Evolutionary conservation across 2,113 vertebrate species (phyloP).

Genomic region (Protomyctophum bolini): DNA sequence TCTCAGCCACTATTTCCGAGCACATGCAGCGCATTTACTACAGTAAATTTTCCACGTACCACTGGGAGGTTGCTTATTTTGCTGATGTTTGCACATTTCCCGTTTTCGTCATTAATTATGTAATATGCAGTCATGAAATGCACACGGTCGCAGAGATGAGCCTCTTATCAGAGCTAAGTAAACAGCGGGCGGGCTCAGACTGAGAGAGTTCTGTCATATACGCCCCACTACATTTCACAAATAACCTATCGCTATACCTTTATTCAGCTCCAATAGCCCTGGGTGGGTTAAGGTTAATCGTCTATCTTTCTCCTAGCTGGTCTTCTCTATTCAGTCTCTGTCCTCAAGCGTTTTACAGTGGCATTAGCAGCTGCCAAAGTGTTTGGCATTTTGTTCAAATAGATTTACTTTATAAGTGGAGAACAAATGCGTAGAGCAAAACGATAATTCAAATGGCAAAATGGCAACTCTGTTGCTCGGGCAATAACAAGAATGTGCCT

Average conservation of each 20-base stretch:
- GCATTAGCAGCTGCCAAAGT: slow-evolving; percentile 64
- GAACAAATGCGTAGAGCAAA: slow-evolving; percentile 62
- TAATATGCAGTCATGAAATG: slow-evolving; percentile 24
- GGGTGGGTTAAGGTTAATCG: slow-evolving; percentile 74
- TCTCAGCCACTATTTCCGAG: slow-evolving; percentile 7
- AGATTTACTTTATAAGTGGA: slow-evolving; percentile 60
- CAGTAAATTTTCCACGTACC: slow-evolving; percentile 7
- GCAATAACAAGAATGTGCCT: slow-evolving; percentile 50
- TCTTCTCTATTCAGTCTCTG: slow-evolving; percentile 46
- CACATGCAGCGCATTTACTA: not conserved
- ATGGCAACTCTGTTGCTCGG: slow-evolving; percentile 59
- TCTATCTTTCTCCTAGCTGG: slow-evolving; percentile 47
- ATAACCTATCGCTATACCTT: slow-evolving; percentile 29
- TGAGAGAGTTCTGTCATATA: not conserved
- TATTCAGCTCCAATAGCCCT: slow-evolving; percentile 31
- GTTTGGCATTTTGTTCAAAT: slow-evolving; percentile 75
- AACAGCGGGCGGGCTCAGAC: slow-evolving; percentile 11
- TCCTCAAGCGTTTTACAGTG: slow-evolving; percentile 51
- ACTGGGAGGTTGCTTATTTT: slow-evolving; percentile 18
- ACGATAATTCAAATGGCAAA: slow-evolving; percentile 68
- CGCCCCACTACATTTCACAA: slow-evolving; percentile 28
- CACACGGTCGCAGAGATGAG: slow-evolving; percentile 22
- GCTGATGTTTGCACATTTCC: slow-evolving; percentile 23
- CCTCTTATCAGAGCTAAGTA: slow-evolving; percentile 6
- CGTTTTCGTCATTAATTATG: slow-evolving; percentile 35